phyloP scores from a whole-genome alignment of 2,797 vertebrate species.

The Sebastes paucispinis region DNA sequence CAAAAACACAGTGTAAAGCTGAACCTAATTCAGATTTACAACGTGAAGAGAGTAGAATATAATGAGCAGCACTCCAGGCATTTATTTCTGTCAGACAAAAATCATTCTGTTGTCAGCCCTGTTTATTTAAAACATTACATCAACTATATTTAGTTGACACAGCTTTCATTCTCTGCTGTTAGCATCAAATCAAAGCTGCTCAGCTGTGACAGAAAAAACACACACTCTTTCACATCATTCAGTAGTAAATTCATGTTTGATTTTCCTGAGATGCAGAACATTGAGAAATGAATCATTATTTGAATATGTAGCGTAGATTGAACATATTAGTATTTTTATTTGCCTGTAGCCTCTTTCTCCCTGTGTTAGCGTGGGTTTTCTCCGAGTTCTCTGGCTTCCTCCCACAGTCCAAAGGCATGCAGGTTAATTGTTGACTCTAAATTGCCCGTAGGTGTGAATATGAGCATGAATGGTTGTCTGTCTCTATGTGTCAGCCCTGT shows the following conservation, averaged over 20 bases:
- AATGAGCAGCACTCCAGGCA: not conserved
- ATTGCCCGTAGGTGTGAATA: no score
- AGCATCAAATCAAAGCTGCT: not conserved
- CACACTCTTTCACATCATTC: not conserved
- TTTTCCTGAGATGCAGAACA: not conserved
- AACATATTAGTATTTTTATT: not conserved
- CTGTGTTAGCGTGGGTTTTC: no score
- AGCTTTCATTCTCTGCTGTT: not conserved
- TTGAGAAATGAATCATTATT: not conserved
- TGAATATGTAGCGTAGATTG: not conserved
- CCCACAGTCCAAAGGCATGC: no score
- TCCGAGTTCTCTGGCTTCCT: no score
- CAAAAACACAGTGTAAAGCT: not conserved
- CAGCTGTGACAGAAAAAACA: not conserved
- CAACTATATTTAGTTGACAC: not conserved
- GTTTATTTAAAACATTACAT: slow-evolving; percentile 7
- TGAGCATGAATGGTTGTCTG: no score
- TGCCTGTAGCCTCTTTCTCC: not conserved
- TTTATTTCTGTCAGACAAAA: not conserved
- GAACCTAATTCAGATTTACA: not conserved
- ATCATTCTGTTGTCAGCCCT: not conserved
- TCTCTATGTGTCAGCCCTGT: no score
- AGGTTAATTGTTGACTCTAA: no score
- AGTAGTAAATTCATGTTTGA: not conserved
- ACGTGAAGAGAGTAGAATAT: not conserved